Evolutionary conservation across 2,113 vertebrate genomes (phyloP), one percentile per base, ranked within the genome.

Genomic region (Alethe castanea): DNA sequence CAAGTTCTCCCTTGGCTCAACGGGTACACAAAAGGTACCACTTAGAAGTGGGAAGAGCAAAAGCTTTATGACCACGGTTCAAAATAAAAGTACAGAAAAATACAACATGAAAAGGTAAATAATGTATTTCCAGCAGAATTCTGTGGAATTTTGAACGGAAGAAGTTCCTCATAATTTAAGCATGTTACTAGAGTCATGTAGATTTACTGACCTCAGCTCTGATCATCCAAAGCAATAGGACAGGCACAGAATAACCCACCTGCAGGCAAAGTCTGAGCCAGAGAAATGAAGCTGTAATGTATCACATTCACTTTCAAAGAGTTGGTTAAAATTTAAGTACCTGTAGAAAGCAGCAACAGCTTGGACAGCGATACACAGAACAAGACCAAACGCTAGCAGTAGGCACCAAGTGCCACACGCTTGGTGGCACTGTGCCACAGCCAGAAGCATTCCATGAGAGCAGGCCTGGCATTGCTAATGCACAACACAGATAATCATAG

Each of bases 371-470:
- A 35, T 2, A n/a, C 4, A 25, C 17, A 86, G 17, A 86, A 36
- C 36, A 80, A 72, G 31, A 80, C 36, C 44, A 7, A 40, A 48
- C 0, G 0, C 12, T 3, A 40, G 28, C 28, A 14, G 36, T 0
- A 38, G 47, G 42, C 38, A 86, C 7, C 11, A 12, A 71, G 31
- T 60, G 44, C 14, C 84, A 70, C 83, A 81, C 52, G 5, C 92
- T 74, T 92, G 87, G 83, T 89, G 81, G 91, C 96, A 96, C 77
- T 94, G 77, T 81, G 65, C 60, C 62, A 29, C 69, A 91, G 69
- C 12, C 77, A 81, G 64, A 40, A 76, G 35, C 15, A 31, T 5
- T 13, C 19, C 19, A 31, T 0, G 3, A 71, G 42, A 62, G 47
- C 56, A 84, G 33, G 31, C 5, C 20, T 79, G 19, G 33, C 61